Evolutionary conservation across 2,113 vertebrate genomes (phyloP), one percentile per base, ranked within the genome.

Genomic region (Edolisoma coerulescens): DNA sequence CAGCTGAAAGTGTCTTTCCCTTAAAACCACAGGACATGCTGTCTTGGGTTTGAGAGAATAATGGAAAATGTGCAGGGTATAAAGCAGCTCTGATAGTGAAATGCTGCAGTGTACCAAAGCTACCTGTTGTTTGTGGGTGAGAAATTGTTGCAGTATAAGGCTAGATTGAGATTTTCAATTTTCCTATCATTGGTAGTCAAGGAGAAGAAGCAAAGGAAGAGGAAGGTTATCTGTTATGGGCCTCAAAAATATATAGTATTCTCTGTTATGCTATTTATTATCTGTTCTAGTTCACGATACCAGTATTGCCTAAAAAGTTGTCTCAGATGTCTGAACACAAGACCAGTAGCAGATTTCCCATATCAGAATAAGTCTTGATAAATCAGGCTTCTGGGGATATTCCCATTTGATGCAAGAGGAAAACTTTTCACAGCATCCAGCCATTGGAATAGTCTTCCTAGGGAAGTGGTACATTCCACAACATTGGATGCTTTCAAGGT

Each of bases 271-370:
- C 15, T 32, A 0, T 37, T 37, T 42, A 11, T 63, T 61, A 5
- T 13, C 8, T 52, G 2, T 23, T 81, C 13, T 61, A 19, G 24
- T 41, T 91, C 16, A 79, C 32, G 14, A 13, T 45, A 35, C 1
- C 0, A 0, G 5, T 30, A 19, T 3, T 53, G 6, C 13, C 18
- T 32, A 41, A 71, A 57, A 75, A 10, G 12, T 10, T 53, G 15
- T 27, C 14, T 5, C 47, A 24, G 16, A 15, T 87, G 11, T 28
- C 63, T 45, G 28, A 82, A 49, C 42, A 15, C 11, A 22, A 73
- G 26, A 32, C 7, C 50, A 37, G 27, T 37, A 53, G 13, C 1
- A 60, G 18, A 47, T 65, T 80, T 77, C 53, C 50, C 10, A 14
- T 41, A 19, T 42, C 32, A 71, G 13, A 71, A 7, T 27, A 74